phyloP scores from a whole-genome alignment of 2,888 invertebrate genomes.

The Acrobasis consociella region DNA sequence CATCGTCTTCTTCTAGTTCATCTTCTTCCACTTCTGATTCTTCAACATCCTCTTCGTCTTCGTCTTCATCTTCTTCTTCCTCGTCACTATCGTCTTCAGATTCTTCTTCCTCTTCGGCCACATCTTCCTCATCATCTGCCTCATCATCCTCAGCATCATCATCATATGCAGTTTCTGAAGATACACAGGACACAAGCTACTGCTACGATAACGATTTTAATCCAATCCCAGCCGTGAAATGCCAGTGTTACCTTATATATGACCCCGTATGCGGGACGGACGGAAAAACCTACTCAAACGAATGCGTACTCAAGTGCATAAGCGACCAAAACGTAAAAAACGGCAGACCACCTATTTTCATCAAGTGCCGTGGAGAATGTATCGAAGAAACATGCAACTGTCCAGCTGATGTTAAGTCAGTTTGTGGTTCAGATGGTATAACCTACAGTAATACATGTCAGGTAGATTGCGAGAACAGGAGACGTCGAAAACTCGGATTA shows the following conservation, averaged over 20 bases:
- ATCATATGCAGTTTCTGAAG: not conserved
- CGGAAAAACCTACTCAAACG: slow-evolving; percentile 18
- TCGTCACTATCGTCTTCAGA: no score
- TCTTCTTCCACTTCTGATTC: not conserved
- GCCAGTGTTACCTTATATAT: slow-evolving; percentile 10
- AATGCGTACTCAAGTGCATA: slow-evolving; percentile 9
- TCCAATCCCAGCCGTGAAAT: not conserved
- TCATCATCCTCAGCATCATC: not conserved
- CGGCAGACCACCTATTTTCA: slow-evolving; percentile 1
- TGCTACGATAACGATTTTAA: slow-evolving; percentile 9
- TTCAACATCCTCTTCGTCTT: slow-evolving; percentile 1
- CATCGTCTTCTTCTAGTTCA: not conserved
- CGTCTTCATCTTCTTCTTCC: not conserved
- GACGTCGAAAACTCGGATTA: slow-evolving; percentile 8
- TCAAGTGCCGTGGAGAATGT: slow-evolving; percentile 17
- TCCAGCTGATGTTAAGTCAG: slow-evolving; percentile 13
- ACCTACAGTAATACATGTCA: slow-evolving; percentile 26
- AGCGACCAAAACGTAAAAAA: slow-evolving; percentile 23
- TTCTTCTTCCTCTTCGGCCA: not conserved
- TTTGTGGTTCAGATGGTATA: slow-evolving; percentile 25
- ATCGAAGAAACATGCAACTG: slow-evolving; percentile 19
- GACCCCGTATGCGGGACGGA: slow-evolving; percentile 10
- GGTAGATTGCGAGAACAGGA: slow-evolving; percentile 27
- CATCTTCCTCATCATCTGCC: not conserved
- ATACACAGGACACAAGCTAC: not conserved